Percentiles rank a stretch among this genome's conserved stretches.
Conservation (phyloP, 2,797 vertebrate genomes). For the Scleropages formosus region DNA sequence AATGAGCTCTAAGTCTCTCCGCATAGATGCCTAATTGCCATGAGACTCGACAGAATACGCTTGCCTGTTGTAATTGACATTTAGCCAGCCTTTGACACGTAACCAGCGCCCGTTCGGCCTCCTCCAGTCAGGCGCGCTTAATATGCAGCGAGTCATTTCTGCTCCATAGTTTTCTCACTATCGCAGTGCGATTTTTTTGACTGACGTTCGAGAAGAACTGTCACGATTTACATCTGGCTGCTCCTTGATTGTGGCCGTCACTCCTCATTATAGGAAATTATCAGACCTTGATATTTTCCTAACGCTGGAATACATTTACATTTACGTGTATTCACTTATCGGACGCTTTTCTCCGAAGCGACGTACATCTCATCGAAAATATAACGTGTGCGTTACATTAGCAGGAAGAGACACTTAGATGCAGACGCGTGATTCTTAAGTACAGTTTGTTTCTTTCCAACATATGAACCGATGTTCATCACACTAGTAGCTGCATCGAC, state of each 20-base stretch:
- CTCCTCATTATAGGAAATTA: too few relatives aligned
- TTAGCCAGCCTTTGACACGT: constrained; percentile 12
- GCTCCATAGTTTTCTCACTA: constrained; percentile 8
- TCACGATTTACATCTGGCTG: neutral
- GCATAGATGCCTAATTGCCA: constrained; percentile 11
- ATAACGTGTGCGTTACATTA: too few relatives aligned
- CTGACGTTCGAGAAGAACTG: neutral
- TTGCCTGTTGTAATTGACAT: constrained; percentile 7
- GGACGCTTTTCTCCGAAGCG: too few relatives aligned
- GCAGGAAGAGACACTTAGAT: too few relatives aligned
- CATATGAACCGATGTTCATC: too few relatives aligned
- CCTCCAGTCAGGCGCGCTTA: neutral
- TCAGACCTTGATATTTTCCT: too few relatives aligned
- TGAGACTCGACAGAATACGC: neutral
- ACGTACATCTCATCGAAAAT: too few relatives aligned
- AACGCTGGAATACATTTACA: too few relatives aligned
- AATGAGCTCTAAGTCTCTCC: neutral
- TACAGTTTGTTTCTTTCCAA: too few relatives aligned
- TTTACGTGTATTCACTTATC: too few relatives aligned
- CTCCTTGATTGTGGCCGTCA: neutral
- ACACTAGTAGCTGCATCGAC: too few relatives aligned
- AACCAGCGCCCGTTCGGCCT: neutral
- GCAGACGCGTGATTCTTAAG: too few relatives aligned
- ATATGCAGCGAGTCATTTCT: neutral
- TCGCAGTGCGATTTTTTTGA: neutral